Conservation (phyloP, 2,888 invertebrate species). For the Dermolepida albohirtum region DNA sequence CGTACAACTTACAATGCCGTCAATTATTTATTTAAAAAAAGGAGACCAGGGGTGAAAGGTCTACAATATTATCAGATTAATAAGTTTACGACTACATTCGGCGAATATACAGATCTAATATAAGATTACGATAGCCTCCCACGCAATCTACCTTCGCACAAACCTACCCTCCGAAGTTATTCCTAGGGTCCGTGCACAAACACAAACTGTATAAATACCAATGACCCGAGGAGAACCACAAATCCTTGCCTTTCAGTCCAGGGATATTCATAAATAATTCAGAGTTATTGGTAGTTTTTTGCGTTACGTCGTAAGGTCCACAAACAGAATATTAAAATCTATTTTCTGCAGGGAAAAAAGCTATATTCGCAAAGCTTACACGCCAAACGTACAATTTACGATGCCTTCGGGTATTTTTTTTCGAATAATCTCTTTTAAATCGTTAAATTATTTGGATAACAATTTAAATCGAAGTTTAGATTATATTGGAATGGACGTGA, state of each 20-base stretch:
- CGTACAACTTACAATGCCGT: no score
- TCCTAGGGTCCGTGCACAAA: no score
- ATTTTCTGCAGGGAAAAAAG: slow-evolving; percentile 5
- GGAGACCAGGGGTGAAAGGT: neutral
- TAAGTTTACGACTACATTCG: slow-evolving; percentile 1
- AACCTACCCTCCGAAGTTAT: no score
- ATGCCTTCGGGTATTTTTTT: no score
- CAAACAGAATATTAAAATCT: slow-evolving; percentile 4
- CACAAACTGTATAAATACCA: no score
- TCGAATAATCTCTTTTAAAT: no score
- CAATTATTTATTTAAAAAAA: no score
- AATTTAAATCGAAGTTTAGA: no score
- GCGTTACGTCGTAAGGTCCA: neutral
- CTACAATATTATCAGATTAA: neutral
- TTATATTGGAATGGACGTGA: no score
- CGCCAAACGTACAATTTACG: no score
- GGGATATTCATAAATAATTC: slow-evolving; percentile 17
- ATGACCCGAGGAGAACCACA: neutral
- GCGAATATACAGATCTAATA: neutral
- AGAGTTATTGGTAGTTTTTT: slow-evolving; percentile 18
- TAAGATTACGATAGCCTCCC: slow-evolving; percentile 3
- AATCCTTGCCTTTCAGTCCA: neutral
- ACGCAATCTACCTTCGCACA: neutral
- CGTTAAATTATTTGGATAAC: no score
- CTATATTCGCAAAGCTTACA: neutral